Percentiles rank a stretch among this genome's conserved stretches.
Evolutionary conservation across 2,888 invertebrate species (phyloP).

Genomic region (Erannis defoliaria): DNA sequence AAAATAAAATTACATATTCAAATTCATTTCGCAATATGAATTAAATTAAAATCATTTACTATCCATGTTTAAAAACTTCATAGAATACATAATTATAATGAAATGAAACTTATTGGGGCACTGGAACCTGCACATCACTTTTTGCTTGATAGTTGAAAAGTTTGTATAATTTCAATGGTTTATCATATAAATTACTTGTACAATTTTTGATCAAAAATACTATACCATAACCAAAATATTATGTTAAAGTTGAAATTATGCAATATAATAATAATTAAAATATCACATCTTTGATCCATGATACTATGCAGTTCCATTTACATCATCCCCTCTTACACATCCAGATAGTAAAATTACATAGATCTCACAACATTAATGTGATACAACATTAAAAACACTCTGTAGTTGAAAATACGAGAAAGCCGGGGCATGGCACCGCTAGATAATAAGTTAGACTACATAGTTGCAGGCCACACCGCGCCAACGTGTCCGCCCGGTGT

Average conservation of each 20-base stretch:
- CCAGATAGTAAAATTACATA: constrained; percentile 50
- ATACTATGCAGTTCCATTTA: constrained; percentile 76
- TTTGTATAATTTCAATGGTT: constrained; percentile 15
- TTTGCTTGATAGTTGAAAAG: constrained; percentile 22
- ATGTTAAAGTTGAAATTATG: constrained; percentile 54
- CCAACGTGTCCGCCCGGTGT: constrained; percentile 59
- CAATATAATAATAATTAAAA: constrained; percentile 73
- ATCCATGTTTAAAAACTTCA: not conserved
- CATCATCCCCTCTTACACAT: constrained; percentile 54
- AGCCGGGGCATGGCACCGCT: constrained; percentile 66
- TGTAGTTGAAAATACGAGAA: constrained; percentile 67
- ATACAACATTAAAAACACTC: constrained; percentile 71
- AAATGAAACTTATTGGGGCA: constrained; percentile 65
- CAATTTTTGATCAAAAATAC: constrained; percentile 50
- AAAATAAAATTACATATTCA: not conserved
- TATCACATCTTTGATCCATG: constrained; percentile 83
- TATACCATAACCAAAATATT: constrained; percentile 55
- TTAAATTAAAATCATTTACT: no score
- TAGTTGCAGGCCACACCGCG: not conserved
- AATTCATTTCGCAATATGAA: not conserved
- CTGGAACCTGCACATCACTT: constrained; percentile 70
- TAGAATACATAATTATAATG: constrained; percentile 19
- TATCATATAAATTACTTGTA: constrained; percentile 38
- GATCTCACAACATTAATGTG: constrained; percentile 61
- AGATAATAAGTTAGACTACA: constrained; percentile 44